Conservation (phyloP, 2,797 vertebrate genomes). For the Schizopygopsis malacanthus region DNA sequence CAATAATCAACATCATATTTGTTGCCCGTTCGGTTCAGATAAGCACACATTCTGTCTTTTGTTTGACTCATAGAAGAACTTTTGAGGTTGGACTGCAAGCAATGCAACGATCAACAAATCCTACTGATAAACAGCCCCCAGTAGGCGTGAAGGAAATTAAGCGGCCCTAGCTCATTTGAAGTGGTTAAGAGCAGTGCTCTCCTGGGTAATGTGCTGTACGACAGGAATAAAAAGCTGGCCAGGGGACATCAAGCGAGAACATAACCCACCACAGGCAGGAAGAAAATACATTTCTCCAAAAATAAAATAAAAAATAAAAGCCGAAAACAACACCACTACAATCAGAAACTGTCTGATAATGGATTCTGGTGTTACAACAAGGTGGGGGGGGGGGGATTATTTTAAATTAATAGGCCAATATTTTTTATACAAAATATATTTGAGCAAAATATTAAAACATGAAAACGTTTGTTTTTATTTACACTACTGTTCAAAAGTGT, state of each 20-base stretch:
- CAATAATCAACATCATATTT: conserved; percentile 21
- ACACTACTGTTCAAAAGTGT: neutral
- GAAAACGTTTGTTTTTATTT: neutral
- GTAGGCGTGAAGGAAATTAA: conserved; percentile 24
- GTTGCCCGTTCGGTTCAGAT: neutral
- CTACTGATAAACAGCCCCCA: conserved; percentile 41
- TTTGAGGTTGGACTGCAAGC: conserved; percentile 5
- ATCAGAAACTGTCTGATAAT: neutral
- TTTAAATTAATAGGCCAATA: neutral
- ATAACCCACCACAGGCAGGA: neutral
- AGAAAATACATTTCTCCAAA: neutral
- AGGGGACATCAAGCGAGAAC: conserved; percentile 31
- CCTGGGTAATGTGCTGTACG: conserved; percentile 49
- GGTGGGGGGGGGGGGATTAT: too few species aligned
- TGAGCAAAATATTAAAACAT: neutral
- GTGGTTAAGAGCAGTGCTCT: conserved; percentile 36
- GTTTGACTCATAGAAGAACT: conserved; percentile 19
- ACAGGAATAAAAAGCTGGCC: conserved; percentile 44
- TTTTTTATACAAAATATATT: too few species aligned
- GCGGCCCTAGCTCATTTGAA: conserved; percentile 37
- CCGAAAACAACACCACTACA: neutral
- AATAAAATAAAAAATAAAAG: neutral
- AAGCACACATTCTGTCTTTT: conserved; percentile 5
- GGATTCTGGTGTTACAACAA: neutral
- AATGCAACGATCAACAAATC: conserved; percentile 31